Evolutionary conservation across 1,140 invertebrate genomes (phyloP).

Genomic region (Plutomurus gul): DNA sequence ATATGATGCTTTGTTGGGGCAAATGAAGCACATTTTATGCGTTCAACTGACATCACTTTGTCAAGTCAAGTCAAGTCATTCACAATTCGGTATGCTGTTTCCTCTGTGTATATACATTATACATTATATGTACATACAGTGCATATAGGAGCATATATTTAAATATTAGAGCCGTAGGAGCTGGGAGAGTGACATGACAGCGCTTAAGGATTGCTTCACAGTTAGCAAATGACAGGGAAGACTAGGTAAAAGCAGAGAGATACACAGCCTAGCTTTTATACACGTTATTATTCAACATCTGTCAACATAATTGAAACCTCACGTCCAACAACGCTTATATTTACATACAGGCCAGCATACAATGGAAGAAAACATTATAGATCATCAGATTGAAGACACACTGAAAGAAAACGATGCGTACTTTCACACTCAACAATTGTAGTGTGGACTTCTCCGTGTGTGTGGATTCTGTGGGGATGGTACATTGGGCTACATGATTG

Average conservation of each 20-base stretch:
- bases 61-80: no score
- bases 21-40: no score
- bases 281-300: conserved; percentile 48
- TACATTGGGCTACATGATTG: neutral
- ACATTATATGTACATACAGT: no score
- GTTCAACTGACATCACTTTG: no score
- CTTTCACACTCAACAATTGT: conserved; percentile 16
- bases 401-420: neutral
- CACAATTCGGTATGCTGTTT: no score
- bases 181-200: neutral
- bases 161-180: no score
- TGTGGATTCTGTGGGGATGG: neutral
- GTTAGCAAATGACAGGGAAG: conserved; percentile 26
- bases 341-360: neutral
- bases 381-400: conserved; percentile 1
- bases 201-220: neutral
- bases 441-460: no score
- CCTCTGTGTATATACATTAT: no score
- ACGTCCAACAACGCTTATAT: conserved; percentile 32
- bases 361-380: conserved; percentile 27
- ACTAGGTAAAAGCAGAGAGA: no score
- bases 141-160: no score
- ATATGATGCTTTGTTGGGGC: no score
- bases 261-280: neutral
- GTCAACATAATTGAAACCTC: conserved; percentile 54